These are phyloP conservation scores for Tachypleus tridentatus DNA, from an alignment of 1,140 invertebrate genomes.

Conservation along the genomic window DNA sequence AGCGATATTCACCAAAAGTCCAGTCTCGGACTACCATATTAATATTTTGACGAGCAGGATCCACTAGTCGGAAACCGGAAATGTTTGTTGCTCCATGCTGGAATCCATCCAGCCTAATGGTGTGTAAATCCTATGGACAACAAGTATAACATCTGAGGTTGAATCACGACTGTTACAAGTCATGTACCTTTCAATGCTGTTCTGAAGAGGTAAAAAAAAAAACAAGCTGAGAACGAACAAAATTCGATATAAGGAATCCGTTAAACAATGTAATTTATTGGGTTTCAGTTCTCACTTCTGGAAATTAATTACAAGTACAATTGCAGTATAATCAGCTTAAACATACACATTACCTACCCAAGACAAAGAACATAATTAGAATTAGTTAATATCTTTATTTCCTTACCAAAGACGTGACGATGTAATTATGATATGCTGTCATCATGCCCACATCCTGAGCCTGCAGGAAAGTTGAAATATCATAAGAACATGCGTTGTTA, in stretches of 20 bases:
- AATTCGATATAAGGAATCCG: neutral
- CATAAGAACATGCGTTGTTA: too few species aligned
- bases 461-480: conserved; percentile 29
- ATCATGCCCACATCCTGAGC: conserved; percentile 64
- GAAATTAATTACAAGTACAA: too few species aligned
- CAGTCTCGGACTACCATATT: neutral
- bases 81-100: conserved; percentile 26
- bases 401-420: neutral
- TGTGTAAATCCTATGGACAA: conserved; percentile 26
- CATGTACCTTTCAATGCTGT: too few species aligned
- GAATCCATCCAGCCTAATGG: conserved; percentile 29
- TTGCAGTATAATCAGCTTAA: too few species aligned
- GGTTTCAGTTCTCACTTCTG: neutral
- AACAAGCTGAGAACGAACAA: neutral
- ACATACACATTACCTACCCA: too few species aligned
- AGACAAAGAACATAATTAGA: too few species aligned
- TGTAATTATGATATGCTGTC: conserved; percentile 19
- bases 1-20: neutral
- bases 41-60: conserved; percentile 47
- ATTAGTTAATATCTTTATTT: too few species aligned
- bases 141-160: neutral
- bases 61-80: conserved; percentile 42
- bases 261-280: neutral
- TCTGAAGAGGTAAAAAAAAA: conserved; percentile 38
- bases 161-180: neutral